Base-by-base conservation (phyloP, 2,113 vertebrate species). In the Onychostoma macrolepis region DNA sequence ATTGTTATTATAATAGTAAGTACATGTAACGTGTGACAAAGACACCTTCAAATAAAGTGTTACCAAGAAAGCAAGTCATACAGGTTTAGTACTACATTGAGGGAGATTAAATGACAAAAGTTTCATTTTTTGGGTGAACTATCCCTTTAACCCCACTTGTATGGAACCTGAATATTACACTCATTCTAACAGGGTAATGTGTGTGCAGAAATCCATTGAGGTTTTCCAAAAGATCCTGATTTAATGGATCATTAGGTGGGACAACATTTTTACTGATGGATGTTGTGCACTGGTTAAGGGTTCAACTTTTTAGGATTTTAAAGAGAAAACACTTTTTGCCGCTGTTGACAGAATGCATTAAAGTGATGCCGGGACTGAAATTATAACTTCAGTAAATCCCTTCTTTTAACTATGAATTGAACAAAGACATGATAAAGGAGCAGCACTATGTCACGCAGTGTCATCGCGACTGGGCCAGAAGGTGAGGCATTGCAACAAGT, bases 371-470 rank as follows among this genome's bases (percentile, higher is more conserved):
- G 21, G 41, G 15, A 43, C 76, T 53, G 19, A 86, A 63, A 72
- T 74, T 83, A 87, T 43, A 83, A 71, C 80, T 82, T 77, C 56
- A 19, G 53, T 75, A 83, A 65, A 83, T 83, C 56, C 67, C 48
- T 72, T 86, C 45, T 72, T 56, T 65, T 69, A 71, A 86, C 56
- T n/a, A 45, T n/a, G 48, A 33, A 84, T 58, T 84, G 12, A 83
- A 56, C 26, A 48, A 53, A 77, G 72, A 74, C 77, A 78, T 87
- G 80, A 83, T 78, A 56, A 50, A 83, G n/a, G 8, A 83, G 72
- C 38, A 28, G 43, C 24, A 72, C 82, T 74, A 84, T 72, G 45
- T 84, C 50, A 36, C 11, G 21, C 10, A 30, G 58, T 82, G 84
- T 53, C 43, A 78, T 61, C 50, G 8, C 30, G 28, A 75, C 33